phyloP scores from a whole-genome alignment of 2,888 invertebrate species.

The Melinaea marsaeus region DNA sequence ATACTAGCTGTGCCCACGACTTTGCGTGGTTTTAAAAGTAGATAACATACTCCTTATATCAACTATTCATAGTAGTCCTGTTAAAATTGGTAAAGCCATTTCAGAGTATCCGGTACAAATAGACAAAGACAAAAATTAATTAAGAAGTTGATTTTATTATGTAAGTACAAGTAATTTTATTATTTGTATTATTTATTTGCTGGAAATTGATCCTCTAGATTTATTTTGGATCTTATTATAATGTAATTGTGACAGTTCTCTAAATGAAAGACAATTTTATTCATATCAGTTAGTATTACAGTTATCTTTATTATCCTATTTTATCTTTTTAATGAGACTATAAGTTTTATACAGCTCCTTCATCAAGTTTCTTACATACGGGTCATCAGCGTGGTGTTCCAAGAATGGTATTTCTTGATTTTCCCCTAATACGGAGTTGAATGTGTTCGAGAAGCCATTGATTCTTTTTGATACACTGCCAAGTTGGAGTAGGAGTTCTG shows the following conservation, averaged over 20 bases:
- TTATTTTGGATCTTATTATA: too few species aligned
- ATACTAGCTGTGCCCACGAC: not conserved
- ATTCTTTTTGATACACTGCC: not conserved
- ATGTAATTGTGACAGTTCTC: too few species aligned
- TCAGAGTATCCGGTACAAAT: too few species aligned
- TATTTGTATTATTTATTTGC: too few species aligned
- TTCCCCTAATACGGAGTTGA: not conserved
- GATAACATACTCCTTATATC: too few species aligned
- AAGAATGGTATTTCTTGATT: not conserved
- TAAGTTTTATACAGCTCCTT: slow-evolving; percentile 3
- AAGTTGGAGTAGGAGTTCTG: not conserved
- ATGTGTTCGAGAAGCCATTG: not conserved
- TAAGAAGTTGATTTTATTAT: too few species aligned
- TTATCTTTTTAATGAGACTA: not conserved
- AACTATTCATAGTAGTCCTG: too few species aligned
- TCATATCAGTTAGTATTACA: not conserved
- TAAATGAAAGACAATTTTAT: not conserved
- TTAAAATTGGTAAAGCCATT: too few species aligned
- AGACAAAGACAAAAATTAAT: too few species aligned
- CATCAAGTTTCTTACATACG: not conserved
- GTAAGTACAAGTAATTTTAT: too few species aligned
- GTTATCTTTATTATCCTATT: not conserved
- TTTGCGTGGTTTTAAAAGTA: too few species aligned
- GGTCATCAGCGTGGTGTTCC: not conserved
- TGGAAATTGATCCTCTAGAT: too few species aligned